phyloP scores from a whole-genome alignment of 2,113 vertebrate genomes.

The Gorsachius goisagi region DNA sequence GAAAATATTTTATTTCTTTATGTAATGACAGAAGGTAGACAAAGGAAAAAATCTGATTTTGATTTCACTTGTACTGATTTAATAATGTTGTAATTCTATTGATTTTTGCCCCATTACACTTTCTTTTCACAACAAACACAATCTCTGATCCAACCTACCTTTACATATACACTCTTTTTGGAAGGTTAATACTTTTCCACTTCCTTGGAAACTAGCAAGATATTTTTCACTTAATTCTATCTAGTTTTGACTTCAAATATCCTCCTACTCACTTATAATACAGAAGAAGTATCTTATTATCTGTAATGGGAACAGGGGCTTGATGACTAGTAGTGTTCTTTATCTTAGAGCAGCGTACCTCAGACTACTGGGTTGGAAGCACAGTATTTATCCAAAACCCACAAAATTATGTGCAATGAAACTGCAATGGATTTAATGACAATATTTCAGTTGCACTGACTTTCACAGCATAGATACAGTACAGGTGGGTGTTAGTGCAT shows the following conservation, averaged over 20 bases:
- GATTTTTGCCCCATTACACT: background rate
- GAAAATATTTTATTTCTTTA: background rate
- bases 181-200: background rate
- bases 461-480: background rate
- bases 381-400: background rate
- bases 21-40: background rate
- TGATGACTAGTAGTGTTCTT: background rate
- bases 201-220: background rate
- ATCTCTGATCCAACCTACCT: background rate
- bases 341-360: background rate
- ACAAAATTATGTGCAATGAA: background rate
- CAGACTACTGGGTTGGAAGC: background rate
- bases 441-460: conserved; percentile 4
- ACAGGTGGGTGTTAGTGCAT: background rate
- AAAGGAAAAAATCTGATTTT: background rate
- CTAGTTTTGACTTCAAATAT: conserved; percentile 7
- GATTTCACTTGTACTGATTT: background rate
- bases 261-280: background rate
- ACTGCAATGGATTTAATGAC: background rate
- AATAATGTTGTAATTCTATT: background rate
- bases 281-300: background rate
- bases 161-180: background rate
- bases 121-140: background rate
- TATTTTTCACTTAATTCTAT: background rate
- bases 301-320: background rate